Conservation (phyloP, 1,140 invertebrate genomes). For the Hypothenemus hampei region DNA sequence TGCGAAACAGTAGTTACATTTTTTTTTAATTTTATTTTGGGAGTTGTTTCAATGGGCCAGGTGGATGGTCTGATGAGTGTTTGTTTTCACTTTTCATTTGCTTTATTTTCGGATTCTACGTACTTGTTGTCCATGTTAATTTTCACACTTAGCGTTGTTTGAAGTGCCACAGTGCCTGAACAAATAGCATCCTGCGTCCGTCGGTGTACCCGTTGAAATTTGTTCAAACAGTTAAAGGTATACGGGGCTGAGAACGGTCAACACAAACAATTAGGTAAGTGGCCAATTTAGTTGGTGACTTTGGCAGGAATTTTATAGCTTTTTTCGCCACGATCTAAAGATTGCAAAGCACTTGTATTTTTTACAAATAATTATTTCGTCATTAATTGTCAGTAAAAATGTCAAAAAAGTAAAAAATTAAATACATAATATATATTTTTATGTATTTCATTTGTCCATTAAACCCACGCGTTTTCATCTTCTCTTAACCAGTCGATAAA, state of each 20-base stretch:
- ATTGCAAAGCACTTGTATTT: too few relatives aligned
- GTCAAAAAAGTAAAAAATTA: too few relatives aligned
- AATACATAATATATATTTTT: too few relatives aligned
- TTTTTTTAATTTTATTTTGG: slow-evolving; percentile 17
- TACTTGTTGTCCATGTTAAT: slow-evolving; percentile 37
- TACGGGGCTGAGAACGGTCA: slow-evolving; percentile 22
- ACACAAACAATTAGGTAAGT: slow-evolving; percentile 28
- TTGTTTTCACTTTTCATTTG: slow-evolving; percentile 33
- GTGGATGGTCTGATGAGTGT: slow-evolving; percentile 33
- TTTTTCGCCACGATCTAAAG: too few relatives aligned
- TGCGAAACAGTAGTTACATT: too few relatives aligned
- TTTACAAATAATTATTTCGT: too few relatives aligned
- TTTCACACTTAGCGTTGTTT: slow-evolving; percentile 37
- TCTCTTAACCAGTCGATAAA: slow-evolving; percentile 3
- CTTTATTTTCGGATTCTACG: slow-evolving; percentile 31
- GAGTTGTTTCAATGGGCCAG: slow-evolving; percentile 19
- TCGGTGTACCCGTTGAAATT: slow-evolving; percentile 29
- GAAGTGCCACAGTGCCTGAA: slow-evolving; percentile 33
- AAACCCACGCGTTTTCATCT: slow-evolving; percentile 4
- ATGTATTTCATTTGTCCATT: too few relatives aligned
- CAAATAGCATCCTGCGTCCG: slow-evolving; percentile 29
- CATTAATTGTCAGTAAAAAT: too few relatives aligned
- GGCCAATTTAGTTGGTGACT: slow-evolving; percentile 23
- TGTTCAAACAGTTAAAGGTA: slow-evolving; percentile 25
- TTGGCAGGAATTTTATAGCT: too few relatives aligned